These are phyloP conservation scores for Elephas maximus DNA, from an alignment of 2,113 vertebrate genomes.

Conservation along the genomic window DNA sequence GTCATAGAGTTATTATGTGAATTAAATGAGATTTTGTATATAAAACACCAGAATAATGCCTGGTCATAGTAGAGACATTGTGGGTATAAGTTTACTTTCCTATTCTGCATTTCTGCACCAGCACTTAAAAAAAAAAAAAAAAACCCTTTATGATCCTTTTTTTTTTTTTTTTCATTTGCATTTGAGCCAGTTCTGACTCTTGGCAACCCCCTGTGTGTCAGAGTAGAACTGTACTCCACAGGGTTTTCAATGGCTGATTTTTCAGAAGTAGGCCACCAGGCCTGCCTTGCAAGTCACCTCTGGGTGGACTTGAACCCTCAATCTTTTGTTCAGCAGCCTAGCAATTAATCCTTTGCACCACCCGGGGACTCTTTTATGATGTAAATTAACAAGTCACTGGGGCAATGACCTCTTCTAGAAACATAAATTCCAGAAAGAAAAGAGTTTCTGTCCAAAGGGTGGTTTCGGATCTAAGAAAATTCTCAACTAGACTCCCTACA, in stretches of 20 bases:
- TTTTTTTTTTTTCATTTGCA: neutral
- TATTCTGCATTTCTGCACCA: neutral
- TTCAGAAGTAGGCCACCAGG: neutral
- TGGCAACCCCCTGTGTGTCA: neutral
- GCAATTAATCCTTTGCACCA: neutral
- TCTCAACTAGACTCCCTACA: conserved; percentile 43
- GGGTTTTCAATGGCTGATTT: neutral
- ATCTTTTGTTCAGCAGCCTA: neutral
- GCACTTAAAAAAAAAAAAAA: neutral
- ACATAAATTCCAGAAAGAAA: conserved; percentile 56
- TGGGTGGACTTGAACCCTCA: neutral
- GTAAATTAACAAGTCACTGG: neutral
- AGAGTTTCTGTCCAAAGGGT: conserved; percentile 56
- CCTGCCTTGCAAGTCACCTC: neutral
- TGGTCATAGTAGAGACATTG: neutral
- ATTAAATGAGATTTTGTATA: conserved; percentile 15
- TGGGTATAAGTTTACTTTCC: neutral
- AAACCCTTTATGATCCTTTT: neutral
- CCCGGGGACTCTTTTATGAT: neutral
- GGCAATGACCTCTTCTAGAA: neutral
- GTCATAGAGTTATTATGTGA: neutral
- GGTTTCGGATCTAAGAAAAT: conserved; percentile 60
- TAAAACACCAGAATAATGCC: neutral
- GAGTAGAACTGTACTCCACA: neutral
- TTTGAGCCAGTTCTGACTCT: neutral